These are phyloP conservation scores for Yoshiicerus persimilis DNA, from an alignment of 1,140 invertebrate species.

Conservation along the genomic window DNA sequence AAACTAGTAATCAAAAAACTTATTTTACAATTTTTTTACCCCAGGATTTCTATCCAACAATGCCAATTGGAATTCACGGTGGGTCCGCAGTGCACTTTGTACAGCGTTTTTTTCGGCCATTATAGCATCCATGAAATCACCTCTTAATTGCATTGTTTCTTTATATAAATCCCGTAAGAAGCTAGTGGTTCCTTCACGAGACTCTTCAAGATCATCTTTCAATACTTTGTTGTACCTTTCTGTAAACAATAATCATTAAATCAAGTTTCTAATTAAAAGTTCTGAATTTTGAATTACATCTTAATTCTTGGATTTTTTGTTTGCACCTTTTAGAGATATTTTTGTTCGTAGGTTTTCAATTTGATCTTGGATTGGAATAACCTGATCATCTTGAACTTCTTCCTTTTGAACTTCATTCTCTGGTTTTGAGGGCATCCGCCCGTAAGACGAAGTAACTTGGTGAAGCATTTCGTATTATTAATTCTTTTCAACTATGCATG, in stretches of 20 bases:
- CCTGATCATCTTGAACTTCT: conserved; percentile 24
- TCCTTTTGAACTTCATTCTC: neutral
- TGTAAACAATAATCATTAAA: neutral
- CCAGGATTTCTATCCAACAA: neutral
- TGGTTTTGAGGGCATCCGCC: conserved; percentile 20
- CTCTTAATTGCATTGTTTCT: conserved; percentile 34
- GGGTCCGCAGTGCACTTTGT: conserved; percentile 43
- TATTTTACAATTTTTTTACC: neutral
- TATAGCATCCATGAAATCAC: conserved; percentile 37
- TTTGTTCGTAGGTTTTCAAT: conserved; percentile 44
- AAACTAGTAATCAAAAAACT: too few species aligned
- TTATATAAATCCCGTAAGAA: conserved; percentile 30
- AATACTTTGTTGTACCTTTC: conserved; percentile 47
- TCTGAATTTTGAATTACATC: neutral
- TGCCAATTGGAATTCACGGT: conserved; percentile 46
- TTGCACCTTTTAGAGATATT: conserved; percentile 41
- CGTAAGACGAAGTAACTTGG: neutral
- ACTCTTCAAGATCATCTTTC: conserved; percentile 46
- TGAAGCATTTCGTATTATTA: neutral
- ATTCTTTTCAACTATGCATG: too few species aligned
- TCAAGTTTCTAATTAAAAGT: neutral
- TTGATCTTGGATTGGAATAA: conserved; percentile 31
- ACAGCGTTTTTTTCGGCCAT: conserved; percentile 44
- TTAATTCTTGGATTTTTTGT: neutral
- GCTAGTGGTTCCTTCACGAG: conserved; percentile 32